Conservation (phyloP, 1,140 invertebrate species). For the Ceratina japonica region DNA sequence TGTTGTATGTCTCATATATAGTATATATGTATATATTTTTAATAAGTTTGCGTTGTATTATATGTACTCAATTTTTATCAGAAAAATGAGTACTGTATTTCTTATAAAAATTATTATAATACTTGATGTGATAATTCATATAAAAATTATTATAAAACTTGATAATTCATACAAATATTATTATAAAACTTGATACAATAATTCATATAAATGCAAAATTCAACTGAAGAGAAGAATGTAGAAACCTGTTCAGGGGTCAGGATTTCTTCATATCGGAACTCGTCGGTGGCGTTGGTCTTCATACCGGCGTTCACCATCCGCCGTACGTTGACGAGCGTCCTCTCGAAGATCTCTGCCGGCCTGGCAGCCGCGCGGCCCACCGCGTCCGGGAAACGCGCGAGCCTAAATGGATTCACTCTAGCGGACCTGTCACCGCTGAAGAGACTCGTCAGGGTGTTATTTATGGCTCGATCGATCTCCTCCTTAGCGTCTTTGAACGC, state of each 20-base stretch:
- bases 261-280: slow-evolving; percentile 90
- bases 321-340: slow-evolving; percentile 92
- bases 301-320: slow-evolving; percentile 86
- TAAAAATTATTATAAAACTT: too few relatives aligned
- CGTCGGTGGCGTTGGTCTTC: slow-evolving; percentile 60
- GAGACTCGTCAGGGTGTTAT: slow-evolving; percentile 88
- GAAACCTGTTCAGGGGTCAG: slow-evolving; percentile 87
- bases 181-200: too few relatives aligned
- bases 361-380: slow-evolving; percentile 89
- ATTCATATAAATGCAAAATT: too few relatives aligned
- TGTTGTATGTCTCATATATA: too few relatives aligned
- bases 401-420: slow-evolving; percentile 84
- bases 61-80: too few relatives aligned
- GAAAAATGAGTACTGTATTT: too few relatives aligned
- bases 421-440: slow-evolving; percentile 79
- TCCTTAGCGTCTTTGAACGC: slow-evolving; percentile 89
- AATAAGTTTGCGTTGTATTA: too few relatives aligned
- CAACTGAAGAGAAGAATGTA: background rate
- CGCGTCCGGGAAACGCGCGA: slow-evolving; percentile 89
- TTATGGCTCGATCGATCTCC: slow-evolving; percentile 92
- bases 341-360: slow-evolving; percentile 95
- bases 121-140: too few relatives aligned
- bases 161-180: too few relatives aligned
- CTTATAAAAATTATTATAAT: background rate
- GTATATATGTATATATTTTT: too few relatives aligned